Conservation (phyloP, 2,797 vertebrate species). For the Sylvilagus floridanus region DNA sequence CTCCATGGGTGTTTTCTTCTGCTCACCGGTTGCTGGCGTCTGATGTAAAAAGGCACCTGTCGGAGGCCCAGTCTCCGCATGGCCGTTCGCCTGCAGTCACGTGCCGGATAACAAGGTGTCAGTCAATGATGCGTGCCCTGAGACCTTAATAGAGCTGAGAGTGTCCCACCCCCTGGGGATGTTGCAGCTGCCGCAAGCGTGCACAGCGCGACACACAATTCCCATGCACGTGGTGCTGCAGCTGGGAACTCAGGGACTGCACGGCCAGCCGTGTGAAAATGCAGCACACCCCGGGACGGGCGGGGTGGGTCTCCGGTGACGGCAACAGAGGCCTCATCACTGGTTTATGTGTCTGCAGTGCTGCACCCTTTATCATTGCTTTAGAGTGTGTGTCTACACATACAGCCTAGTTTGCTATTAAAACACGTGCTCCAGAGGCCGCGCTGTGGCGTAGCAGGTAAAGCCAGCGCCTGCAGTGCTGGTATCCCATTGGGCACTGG, state of each 20-base stretch:
- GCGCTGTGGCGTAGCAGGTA: too few relatives aligned
- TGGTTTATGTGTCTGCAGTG: neutral
- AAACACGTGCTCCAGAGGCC: too few relatives aligned
- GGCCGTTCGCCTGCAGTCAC: neutral
- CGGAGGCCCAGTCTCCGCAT: neutral
- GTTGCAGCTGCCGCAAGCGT: fast-evolving
- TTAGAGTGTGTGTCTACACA: neutral
- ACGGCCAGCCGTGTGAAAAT: neutral
- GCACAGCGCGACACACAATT: neutral
- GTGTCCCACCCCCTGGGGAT: neutral
- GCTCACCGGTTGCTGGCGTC: neutral
- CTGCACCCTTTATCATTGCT: neutral
- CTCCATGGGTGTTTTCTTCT: neutral
- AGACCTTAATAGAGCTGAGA: neutral
- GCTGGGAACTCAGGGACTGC: too few relatives aligned
- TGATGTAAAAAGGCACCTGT: neutral
- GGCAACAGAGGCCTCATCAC: neutral
- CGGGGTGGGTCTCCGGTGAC: too few relatives aligned
- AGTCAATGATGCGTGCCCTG: neutral
- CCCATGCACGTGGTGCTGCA: too few relatives aligned
- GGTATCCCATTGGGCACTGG: too few relatives aligned
- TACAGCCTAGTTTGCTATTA: neutral
- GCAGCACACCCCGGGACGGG: too few relatives aligned
- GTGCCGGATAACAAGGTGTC: neutral
- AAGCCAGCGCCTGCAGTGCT: too few relatives aligned